Conservation (phyloP, 2,797 vertebrate species). For the Pangasius macronema region DNA sequence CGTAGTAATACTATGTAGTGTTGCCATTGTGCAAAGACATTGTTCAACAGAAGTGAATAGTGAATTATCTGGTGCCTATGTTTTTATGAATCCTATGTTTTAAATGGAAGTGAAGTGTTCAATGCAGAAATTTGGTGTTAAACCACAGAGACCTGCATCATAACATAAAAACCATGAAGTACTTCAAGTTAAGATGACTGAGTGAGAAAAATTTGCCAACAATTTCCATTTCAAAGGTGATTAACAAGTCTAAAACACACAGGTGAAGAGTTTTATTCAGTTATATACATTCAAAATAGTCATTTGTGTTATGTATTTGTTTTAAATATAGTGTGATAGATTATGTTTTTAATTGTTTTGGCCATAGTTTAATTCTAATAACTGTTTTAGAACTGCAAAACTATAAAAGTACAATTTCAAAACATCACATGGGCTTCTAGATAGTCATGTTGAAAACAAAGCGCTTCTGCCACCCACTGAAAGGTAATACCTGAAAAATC, state of each 20-base stretch:
- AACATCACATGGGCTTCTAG: neutral
- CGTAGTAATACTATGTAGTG: neutral
- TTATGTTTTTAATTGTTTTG: neutral
- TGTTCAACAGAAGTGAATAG: neutral
- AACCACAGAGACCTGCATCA: neutral
- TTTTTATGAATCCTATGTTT: neutral
- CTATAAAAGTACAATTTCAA: neutral
- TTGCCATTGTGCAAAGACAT: no score
- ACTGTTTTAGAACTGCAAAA: neutral
- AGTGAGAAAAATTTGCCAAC: neutral
- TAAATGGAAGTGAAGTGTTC: neutral
- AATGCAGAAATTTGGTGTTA: neutral
- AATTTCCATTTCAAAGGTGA: neutral
- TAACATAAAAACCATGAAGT: neutral
- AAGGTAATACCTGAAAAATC: neutral
- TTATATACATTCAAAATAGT: neutral
- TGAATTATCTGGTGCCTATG: neutral
- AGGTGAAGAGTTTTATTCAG: neutral
- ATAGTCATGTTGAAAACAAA: neutral
- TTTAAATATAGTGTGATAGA: neutral
- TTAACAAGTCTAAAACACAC: neutral
- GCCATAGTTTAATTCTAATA: neutral
- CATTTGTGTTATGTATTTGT: neutral
- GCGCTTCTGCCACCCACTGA: neutral
- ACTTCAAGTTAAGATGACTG: neutral